Evolutionary conservation across 2,888 invertebrate species (phyloP).

Genomic region (Anaspis maculata): DNA sequence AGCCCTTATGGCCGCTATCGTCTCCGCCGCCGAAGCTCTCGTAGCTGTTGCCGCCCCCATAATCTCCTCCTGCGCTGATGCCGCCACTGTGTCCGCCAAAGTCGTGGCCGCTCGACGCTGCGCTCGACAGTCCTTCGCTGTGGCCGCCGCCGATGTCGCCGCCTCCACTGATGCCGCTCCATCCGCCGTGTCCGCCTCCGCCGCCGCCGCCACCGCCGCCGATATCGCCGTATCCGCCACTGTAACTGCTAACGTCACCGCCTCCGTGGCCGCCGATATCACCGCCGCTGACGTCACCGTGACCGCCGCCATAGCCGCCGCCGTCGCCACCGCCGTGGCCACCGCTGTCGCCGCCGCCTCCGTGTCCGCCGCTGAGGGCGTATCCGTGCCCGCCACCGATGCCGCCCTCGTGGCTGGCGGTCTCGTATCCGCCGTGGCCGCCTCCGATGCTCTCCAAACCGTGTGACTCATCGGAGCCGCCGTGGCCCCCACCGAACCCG

Average conservation of each 20-base stretch:
- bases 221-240: constrained; percentile 30
- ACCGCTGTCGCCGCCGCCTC: constrained; percentile 14
- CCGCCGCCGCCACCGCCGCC: constrained; percentile 37
- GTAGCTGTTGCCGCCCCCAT: constrained; percentile 12
- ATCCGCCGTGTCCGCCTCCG: constrained; percentile 30
- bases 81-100: constrained; percentile 18
- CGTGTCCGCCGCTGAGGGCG: constrained; percentile 7
- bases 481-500: constrained; percentile 24
- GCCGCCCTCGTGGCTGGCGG: constrained; percentile 6
- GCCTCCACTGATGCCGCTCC: constrained; percentile 21
- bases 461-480: constrained; percentile 14
- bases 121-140: too few species aligned
- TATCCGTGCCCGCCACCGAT: constrained; percentile 12
- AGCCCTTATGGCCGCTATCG: constrained; percentile 25
- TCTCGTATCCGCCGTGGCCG: constrained; percentile 14
- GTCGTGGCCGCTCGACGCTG: constrained; percentile 21
- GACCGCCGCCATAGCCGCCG: constrained; percentile 41
- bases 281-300: constrained; percentile 29
- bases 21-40: constrained; percentile 21
- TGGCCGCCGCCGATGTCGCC: constrained; percentile 17
- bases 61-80: constrained; percentile 12
- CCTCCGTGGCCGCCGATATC: constrained; percentile 22
- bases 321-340: constrained; percentile 29
- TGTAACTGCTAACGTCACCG: constrained; percentile 30
- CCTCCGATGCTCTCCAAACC: constrained; percentile 15